Conservation (phyloP, 1,140 invertebrate species). For the Potamilus streckersoni region DNA sequence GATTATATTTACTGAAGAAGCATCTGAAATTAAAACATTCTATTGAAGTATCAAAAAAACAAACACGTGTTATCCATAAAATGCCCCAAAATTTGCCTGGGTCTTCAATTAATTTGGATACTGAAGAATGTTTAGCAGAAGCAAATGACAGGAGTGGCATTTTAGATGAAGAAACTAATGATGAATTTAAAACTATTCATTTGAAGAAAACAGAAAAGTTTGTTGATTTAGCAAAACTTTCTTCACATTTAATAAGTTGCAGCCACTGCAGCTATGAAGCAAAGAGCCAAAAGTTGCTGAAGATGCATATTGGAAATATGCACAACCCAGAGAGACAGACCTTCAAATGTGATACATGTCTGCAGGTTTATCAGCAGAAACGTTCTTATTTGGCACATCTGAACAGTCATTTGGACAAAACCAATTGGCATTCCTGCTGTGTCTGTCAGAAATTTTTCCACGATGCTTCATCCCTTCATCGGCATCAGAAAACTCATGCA, state of each 20-base stretch:
- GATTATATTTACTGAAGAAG: constrained; percentile 12
- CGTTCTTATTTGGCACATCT: constrained; percentile 8
- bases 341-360: constrained; percentile 30
- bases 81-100: too few species aligned
- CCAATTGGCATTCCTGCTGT: constrained; percentile 17
- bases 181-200: background rate
- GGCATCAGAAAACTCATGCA: constrained; percentile 33
- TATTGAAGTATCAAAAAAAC: too few species aligned
- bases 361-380: constrained; percentile 27
- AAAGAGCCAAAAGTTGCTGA: constrained; percentile 6
- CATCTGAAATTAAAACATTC: constrained; percentile 11
- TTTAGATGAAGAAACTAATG: background rate
- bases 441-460: constrained; percentile 33
- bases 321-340: constrained; percentile 14
- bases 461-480: constrained; percentile 28
- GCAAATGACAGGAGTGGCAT: background rate
- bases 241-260: background rate
- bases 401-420: constrained; percentile 18
- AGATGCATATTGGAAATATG: constrained; percentile 17
- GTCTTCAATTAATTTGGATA: background rate
- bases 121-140: background rate
- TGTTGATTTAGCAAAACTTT: too few species aligned
- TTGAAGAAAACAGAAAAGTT: too few species aligned
- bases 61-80: too few species aligned
- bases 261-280: constrained; percentile 6